Evolutionary conservation across 2,797 vertebrate species (phyloP), one percentile per base, ranked within the genome.

Genomic region (Erithacus rubecula): DNA sequence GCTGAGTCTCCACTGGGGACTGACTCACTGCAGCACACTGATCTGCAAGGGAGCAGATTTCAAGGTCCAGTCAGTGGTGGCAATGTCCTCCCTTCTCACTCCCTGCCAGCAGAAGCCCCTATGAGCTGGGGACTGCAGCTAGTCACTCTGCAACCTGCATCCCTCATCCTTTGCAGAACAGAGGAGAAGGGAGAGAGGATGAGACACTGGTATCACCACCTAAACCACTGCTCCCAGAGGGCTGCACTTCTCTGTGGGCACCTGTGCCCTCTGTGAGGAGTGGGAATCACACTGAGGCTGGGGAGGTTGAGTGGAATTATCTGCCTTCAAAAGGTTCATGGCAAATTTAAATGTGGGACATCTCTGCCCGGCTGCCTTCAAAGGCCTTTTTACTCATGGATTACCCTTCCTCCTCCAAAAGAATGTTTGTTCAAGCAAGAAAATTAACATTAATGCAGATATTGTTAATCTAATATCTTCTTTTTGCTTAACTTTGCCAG

Each of bases 1-100:
- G 30, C 43, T 10, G 15, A 24, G 10, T 26, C 12, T 60, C 60
- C 12, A 3, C 10, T 0, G 0, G 39, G 47, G 12, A 11, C 39
- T 4, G 9, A 16, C 19, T 70, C 39, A 3, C 27, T 36, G 71
- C 78, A 53, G 37, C 43, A 9, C 10, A 2, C 34, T 4, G 4
- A 41, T 18, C 59, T 4, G 26, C 30, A 8, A 49, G 34, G 34
- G 1, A 49, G 58, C 23, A 30, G 37, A 4, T 64, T 56, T 79
- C 37, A 60, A 39, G 51, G 39, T 29, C 20, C 21, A 6, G 4
- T 32, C 0, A 0, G 21, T 32, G 43, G 30, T 49, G 49, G 53
- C 24, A 14, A 4, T 22, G 47, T 58, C 58, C 36, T 83, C 17
- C 18, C 29, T 23, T 8, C 22, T 29, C 12, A 1, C 20, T 32